Evolutionary conservation across 2,113 vertebrate genomes (phyloP), one percentile per base, ranked within the genome.

Genomic region (Pandion haliaetus): DNA sequence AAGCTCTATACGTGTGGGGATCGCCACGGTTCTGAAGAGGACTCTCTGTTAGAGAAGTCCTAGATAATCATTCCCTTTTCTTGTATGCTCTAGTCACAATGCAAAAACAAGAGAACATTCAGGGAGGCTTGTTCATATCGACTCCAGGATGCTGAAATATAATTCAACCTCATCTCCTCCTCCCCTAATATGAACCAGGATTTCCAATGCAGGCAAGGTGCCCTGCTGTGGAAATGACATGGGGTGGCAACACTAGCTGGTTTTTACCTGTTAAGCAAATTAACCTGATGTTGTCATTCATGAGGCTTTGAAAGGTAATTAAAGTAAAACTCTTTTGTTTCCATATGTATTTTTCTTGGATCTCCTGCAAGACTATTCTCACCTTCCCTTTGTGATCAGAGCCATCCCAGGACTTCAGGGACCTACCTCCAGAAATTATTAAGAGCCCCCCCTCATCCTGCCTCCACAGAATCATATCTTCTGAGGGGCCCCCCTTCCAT

Each of bases 361-460:
- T 98, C 98, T 98, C 97, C 98, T 98, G 98, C 98, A 98, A 98
- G 98, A 98, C 98, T 97, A 98, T 98, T 98, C 97, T 98, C 98
- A 98, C 98, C 98, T 98, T 98, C 98, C 98, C 98, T 98, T 98
- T 98, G 98, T 98, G 98, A 98, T 98, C 98, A 98, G 98, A 98
- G 98, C 97, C 98, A 97, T 98, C 97, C 98, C 98, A 98, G 98
- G 98, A 98, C 98, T 97, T 97, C 98, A 98, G 98, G 98, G 98
- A 98, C 98, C 97, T 97, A 98, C 95, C 98, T 98, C 95, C 98
- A 98, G 98, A 97, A 94, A 98, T 98, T 98, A 98, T 98, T 98
- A 98, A 98, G 98, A 97, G 96, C 97, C 89, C 98, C 98, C 98
- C 97, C 97, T 98, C 98, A 98, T 97, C 98, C 98, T 52, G 91